phyloP scores from a whole-genome alignment of 2,888 invertebrate genomes.

The Camponotus fellah region DNA sequence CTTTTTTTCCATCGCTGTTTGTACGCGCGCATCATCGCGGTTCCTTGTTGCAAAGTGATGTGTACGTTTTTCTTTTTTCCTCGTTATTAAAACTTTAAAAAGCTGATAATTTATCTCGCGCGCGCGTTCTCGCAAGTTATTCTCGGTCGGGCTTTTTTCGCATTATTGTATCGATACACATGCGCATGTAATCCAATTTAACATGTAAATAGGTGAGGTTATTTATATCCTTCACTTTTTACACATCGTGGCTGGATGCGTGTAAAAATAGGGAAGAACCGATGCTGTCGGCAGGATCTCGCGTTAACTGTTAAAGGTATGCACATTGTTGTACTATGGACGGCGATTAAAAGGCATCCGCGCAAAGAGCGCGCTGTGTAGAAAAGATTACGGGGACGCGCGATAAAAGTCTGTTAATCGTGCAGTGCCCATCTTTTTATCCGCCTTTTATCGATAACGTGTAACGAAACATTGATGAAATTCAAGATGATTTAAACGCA shows the following conservation, averaged over 20 bases:
- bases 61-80: background rate
- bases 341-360: constrained; percentile 49
- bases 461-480: background rate
- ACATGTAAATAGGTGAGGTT: constrained; percentile 52
- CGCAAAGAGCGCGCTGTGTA: constrained; percentile 48
- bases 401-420: constrained; percentile 52
- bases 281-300: constrained; percentile 40
- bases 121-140: constrained; percentile 32
- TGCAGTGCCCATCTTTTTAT: constrained; percentile 25
- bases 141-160: constrained; percentile 51
- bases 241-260: constrained; percentile 51
- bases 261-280: constrained; percentile 54
- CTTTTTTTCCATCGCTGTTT: background rate
- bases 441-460: constrained; percentile 27
- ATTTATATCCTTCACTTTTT: constrained; percentile 52
- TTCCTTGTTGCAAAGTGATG: constrained; percentile 25
- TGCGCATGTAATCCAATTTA: constrained; percentile 53
- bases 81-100: constrained; percentile 40
- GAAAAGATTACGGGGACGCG: constrained; percentile 39
- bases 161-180: constrained; percentile 49
- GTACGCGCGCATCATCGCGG: background rate
- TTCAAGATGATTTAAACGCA: background rate
- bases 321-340: background rate
- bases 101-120: constrained; percentile 54
- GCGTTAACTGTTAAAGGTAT: constrained; percentile 43